A percentile compares a stretch with the other conserved stretches of the same genome.
phyloP scores from a whole-genome alignment of 2,888 invertebrate genomes.

The Tetramorium bicarinatum region DNA sequence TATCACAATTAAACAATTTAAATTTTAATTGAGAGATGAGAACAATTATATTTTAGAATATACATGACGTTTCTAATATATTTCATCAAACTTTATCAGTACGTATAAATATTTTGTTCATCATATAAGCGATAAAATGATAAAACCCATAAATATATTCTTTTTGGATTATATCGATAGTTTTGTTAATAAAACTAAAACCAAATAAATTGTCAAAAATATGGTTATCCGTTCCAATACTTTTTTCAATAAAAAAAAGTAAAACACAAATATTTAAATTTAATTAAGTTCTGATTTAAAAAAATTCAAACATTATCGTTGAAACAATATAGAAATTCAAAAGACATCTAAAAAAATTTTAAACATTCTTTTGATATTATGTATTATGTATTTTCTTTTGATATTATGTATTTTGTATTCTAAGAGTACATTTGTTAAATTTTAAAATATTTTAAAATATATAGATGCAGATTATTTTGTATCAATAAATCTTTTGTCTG shows the following conservation, averaged over 20 bases:
- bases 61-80: not conserved
- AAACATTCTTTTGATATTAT: not conserved
- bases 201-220: not conserved
- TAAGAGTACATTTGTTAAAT: not conserved
- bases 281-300: not conserved
- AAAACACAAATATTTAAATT: not conserved
- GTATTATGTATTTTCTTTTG: not conserved
- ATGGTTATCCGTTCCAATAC: not conserved
- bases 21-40: not conserved
- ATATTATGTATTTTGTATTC: not conserved
- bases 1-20: conserved; percentile 27
- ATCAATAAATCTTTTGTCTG: not conserved
- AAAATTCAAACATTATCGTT: not conserved
- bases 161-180: not conserved
- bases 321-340: not conserved
- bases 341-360: not conserved
- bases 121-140: not conserved
- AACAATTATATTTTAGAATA: not conserved
- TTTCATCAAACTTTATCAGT: not conserved
- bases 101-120: not conserved
- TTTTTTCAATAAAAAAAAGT: not conserved
- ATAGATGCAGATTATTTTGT: not conserved
- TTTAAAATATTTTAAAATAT: not conserved
- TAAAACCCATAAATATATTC: not conserved
- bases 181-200: not conserved